phyloP scores from a whole-genome alignment of 2,113 vertebrate species.

The Trichechus manatus region DNA sequence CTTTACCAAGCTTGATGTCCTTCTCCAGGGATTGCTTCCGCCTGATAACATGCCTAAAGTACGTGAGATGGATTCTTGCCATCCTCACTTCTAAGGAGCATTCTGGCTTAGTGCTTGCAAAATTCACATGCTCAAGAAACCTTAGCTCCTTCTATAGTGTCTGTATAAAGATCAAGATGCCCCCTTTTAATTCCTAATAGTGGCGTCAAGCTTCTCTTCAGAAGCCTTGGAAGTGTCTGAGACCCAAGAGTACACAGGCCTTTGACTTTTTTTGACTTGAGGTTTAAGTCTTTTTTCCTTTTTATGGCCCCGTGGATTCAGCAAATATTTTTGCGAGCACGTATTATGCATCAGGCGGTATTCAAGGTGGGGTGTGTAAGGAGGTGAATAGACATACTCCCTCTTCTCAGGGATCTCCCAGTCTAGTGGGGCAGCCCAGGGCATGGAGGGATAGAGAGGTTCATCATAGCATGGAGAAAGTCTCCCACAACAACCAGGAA shows the following conservation, averaged over 20 bases:
- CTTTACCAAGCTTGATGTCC: too few relatives aligned
- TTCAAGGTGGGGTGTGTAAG: background rate
- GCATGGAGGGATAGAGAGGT: background rate
- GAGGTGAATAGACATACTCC: background rate
- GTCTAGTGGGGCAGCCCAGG: background rate
- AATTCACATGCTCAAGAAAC: background rate
- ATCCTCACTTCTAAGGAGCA: too few relatives aligned
- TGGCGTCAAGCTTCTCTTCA: background rate
- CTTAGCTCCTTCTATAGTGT: background rate
- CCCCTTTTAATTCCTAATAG: background rate
- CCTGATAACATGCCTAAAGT: too few relatives aligned
- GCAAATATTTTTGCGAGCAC: background rate
- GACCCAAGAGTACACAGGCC: background rate
- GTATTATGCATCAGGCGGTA: rapidly evolving
- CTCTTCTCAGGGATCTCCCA: background rate
- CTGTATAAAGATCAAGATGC: background rate
- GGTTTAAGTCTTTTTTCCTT: background rate
- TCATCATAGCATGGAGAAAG: rapidly evolving
- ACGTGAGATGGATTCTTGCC: too few relatives aligned
- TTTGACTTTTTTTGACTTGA: background rate
- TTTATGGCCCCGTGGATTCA: background rate
- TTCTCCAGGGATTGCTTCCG: too few relatives aligned
- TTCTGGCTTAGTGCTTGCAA: background rate
- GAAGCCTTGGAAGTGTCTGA: background rate
- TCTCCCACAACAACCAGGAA: background rate